phyloP scores from a whole-genome alignment of 2,113 vertebrate species.

The Xiphophorus hellerii region DNA sequence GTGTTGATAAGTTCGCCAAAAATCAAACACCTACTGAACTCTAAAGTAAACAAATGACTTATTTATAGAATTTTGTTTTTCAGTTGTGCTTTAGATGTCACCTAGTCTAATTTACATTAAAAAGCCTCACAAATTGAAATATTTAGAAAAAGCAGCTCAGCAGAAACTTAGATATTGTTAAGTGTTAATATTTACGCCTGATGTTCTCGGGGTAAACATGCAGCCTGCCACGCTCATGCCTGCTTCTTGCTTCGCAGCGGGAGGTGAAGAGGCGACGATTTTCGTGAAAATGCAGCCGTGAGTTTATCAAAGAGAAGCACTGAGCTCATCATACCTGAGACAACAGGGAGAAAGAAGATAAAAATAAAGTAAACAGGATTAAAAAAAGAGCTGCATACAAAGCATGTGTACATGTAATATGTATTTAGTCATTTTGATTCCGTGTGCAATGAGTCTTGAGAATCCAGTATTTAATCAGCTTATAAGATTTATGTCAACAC shows the following conservation, averaged over 20 bases:
- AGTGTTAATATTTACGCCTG: not conserved
- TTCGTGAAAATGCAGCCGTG: slow-evolving; percentile 34
- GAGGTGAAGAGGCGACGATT: not conserved
- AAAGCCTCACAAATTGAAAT: not conserved
- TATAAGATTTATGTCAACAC: slow-evolving; percentile 23
- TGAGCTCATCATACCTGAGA: slow-evolving; percentile 44
- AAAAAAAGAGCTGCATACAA: not conserved
- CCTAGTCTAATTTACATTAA: too few species aligned
- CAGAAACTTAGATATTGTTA: not conserved
- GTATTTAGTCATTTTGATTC: too few species aligned
- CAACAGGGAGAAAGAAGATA: not conserved
- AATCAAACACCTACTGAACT: not conserved
- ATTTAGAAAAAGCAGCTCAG: slow-evolving; percentile 12
- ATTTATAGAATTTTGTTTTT: not conserved
- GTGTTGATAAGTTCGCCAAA: not conserved
- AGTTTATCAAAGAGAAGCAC: slow-evolving; percentile 75
- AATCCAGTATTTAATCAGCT: slow-evolving; percentile 24
- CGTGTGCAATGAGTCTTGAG: slow-evolving; percentile 5
- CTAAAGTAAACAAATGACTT: not conserved
- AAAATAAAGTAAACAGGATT: not conserved
- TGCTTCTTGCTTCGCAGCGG: slow-evolving; percentile 58
- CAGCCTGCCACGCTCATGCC: slow-evolving; percentile 8
- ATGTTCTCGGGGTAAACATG: not conserved
- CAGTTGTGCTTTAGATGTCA: slow-evolving; percentile 25
- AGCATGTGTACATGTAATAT: not conserved